phyloP scores from a whole-genome alignment of 2,113 vertebrate genomes.

The Cebus imitator region DNA sequence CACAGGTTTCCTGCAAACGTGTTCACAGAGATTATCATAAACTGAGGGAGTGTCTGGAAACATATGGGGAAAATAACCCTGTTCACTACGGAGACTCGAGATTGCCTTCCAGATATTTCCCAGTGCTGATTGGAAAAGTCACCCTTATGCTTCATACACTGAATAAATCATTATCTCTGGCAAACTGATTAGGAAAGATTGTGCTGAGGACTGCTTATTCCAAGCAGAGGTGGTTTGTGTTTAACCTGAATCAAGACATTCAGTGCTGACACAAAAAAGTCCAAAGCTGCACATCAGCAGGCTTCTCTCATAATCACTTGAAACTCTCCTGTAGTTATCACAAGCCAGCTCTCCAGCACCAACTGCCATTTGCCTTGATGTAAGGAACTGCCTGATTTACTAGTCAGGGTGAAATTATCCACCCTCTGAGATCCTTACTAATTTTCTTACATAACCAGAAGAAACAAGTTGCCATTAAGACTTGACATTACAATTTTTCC shows the following conservation, averaged over 20 bases:
- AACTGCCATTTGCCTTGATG: slow-evolving; percentile 77
- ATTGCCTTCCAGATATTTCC: slow-evolving; percentile 23
- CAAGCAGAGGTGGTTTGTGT: slow-evolving; percentile 68
- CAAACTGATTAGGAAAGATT: slow-evolving; percentile 53
- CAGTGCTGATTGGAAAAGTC: neutral
- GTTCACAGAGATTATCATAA: neutral
- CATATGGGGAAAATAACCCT: neutral
- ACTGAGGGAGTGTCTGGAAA: neutral
- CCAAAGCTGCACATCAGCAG: slow-evolving; percentile 81
- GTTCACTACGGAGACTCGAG: rapidly evolving
- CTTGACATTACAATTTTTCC: slow-evolving; percentile 11
- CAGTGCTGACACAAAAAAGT: slow-evolving; percentile 80
- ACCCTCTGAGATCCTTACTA: slow-evolving; percentile 69
- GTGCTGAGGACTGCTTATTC: slow-evolving; percentile 38
- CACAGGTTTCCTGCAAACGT: neutral
- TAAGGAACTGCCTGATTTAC: slow-evolving; percentile 75
- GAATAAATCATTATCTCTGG: slow-evolving; percentile 58
- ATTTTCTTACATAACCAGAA: slow-evolving; percentile 77
- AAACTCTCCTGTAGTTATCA: slow-evolving; percentile 77
- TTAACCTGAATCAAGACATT: slow-evolving; percentile 77
- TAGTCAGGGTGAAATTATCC: slow-evolving; percentile 77
- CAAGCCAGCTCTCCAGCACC: slow-evolving; percentile 60
- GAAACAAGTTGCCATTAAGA: slow-evolving; percentile 36
- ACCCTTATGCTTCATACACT: neutral
- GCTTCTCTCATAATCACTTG: slow-evolving; percentile 79